Conservation (phyloP, 2,113 vertebrate species). For the Vombatus ursinus region DNA sequence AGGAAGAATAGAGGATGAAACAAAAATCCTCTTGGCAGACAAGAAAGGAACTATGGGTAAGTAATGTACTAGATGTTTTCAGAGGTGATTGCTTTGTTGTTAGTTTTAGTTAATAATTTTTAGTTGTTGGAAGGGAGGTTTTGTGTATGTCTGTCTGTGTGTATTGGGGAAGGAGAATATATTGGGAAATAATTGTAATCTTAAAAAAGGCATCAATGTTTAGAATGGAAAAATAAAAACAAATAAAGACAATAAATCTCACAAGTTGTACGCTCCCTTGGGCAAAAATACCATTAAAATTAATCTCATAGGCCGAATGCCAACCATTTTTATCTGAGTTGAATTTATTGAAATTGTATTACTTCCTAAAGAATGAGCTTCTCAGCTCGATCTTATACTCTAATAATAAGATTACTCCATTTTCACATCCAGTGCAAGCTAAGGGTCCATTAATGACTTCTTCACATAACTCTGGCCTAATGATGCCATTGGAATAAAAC, state of each 20-base stretch:
- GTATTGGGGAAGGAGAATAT: neutral
- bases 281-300: constrained; percentile 66
- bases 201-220: neutral
- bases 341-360: constrained; percentile 64
- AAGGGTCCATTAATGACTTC: constrained; percentile 28
- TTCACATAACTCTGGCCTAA: constrained; percentile 23
- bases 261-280: constrained; percentile 53
- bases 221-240: neutral
- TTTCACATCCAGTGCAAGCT: constrained; percentile 47
- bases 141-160: neutral
- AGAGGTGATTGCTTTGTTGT: neutral
- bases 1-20: neutral
- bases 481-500: constrained; percentile 50
- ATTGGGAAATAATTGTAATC: neutral
- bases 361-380: constrained; percentile 55
- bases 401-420: constrained; percentile 53
- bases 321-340: constrained; percentile 57
- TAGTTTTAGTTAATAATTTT: neutral
- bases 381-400: constrained; percentile 36
- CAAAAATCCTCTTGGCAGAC: neutral
- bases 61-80: neutral
- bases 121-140: neutral
- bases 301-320: constrained; percentile 54
- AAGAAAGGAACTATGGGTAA: neutral
- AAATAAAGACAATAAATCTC: constrained; percentile 45